Percentiles rank a stretch among this genome's conserved stretches.
Conservation (phyloP, 2,888 invertebrate genomes). For the Acleris literana region DNA sequence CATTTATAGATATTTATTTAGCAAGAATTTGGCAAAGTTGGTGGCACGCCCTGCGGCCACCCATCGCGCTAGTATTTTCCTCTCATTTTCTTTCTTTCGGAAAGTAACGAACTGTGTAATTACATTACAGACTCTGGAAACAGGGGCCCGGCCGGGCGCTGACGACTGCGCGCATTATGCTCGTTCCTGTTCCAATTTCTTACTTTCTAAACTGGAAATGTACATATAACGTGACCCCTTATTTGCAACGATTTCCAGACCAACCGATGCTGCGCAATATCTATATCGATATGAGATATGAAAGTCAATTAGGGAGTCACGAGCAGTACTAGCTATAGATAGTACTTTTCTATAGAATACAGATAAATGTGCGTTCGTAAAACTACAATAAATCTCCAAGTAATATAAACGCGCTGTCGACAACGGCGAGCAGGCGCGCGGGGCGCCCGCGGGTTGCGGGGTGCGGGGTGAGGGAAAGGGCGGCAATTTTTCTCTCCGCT, state of each 20-base stretch:
- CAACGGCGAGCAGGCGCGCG: conserved; percentile 58
- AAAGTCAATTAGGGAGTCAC: conserved; percentile 30
- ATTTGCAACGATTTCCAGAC: conserved; percentile 3
- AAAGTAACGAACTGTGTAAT: conserved; percentile 78
- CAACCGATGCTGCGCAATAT: neutral
- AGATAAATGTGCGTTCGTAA: conserved; percentile 73
- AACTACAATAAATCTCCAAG: conserved; percentile 78
- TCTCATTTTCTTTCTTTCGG: conserved; percentile 70
- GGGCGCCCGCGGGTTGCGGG: conserved; percentile 51
- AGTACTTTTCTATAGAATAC: conserved; percentile 52
- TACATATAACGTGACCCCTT: conserved; percentile 18
- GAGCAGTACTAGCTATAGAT: conserved; percentile 21
- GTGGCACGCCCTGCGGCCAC: conserved; percentile 51
- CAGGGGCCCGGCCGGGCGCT: conserved; percentile 61
- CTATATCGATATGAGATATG: conserved; percentile 21
- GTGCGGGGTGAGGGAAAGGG: conserved; percentile 60
- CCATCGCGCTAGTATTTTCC: conserved; percentile 60
- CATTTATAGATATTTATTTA: conserved; percentile 17
- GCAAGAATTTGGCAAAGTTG: conserved; percentile 38
- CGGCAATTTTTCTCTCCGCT: conserved; percentile 82
- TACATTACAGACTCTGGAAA: conserved; percentile 53
- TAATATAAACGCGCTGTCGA: conserved; percentile 79
- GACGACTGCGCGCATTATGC: conserved; percentile 57
- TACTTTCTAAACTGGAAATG: conserved; percentile 45
- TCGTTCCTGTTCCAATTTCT: conserved; percentile 49